Evolutionary conservation across 35 echinoderm and acorn worm genomes (phyloP), one percentile per base, ranked within the genome.

Genomic region (Apostichopus californicus): DNA sequence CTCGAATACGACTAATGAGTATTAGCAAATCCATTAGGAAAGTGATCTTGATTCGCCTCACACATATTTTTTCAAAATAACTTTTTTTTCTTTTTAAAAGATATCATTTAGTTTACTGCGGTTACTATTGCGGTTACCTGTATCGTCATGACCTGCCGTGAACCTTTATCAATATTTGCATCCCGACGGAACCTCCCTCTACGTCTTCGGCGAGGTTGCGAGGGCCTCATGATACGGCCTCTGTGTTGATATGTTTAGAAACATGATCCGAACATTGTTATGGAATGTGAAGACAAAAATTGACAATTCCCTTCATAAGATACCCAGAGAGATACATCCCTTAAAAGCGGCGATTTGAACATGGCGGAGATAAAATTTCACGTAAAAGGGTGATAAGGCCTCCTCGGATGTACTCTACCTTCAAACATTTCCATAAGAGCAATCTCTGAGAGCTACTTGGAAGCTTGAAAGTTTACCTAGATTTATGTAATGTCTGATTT

Each of bases 171-270:
- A 52, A 85, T 85, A 56, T 59, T 21, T 11, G 81, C 14, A 85
- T 85, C 55, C 81, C 54, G 55, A 59, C n/a, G 10, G 54, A 59
- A 59, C 81, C 81, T 85, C 81, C 57, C 71, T 75, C 71, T 18
- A 18, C 71, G 71, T 18, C 34, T 46, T 46, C 34, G 3, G 34
- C 34, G 17, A 7, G 71, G 71, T 7, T 75, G n/a, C 17, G 5
- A 21, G 17, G 81, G 81, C 57, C 55, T 59, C 81, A 58, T 59
- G 81, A 85, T 58, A 55, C 81, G 81, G 81, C 81, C 81, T 85
- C 81, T 6, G 55, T 85, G 81, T 85, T 85, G 55, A 85, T 85
- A 25, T 85, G 81, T 85, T 85, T 85, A 59, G 81, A 85, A 85
- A 85, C 81, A 85, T 59, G 81, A 85, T 85, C 81, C 61, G 20